Evolutionary conservation across 2,888 invertebrate species (phyloP), one percentile per base, ranked within the genome.

Genomic region (Cephus pygmeus): DNA sequence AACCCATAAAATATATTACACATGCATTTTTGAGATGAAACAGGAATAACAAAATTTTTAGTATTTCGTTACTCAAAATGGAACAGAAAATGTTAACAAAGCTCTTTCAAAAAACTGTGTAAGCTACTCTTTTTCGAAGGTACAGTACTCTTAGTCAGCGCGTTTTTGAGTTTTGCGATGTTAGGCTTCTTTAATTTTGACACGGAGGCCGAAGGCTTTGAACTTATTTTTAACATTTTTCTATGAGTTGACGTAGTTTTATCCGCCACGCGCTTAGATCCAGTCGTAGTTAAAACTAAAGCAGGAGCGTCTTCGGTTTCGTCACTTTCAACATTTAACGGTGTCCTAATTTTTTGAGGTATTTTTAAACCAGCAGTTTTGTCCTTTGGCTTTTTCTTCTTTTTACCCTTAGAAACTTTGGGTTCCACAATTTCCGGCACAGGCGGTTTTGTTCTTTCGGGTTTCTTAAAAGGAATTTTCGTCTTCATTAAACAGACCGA

Each of bases 291-390:
- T 82, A 33, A 75, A 84, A 75, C 81, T 82, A 34, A 80, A 82
- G 69, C 81, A 12, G 0, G 11, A 83, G 40, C 78, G 81, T 71
- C 75, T 15, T 40, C 15, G 36, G 4, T 40, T 40, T 40, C 36
- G 4, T 40, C 36, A 80, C 78, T 79, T 80, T 76, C 80, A 76
- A 79, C n/a, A 34, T 77, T 69, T n/a, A 79, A 69, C 11, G 76
- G 36, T 40, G 69, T 76, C 79, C 69, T 79, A 69, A 68, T 40
- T 1, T 34, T 31, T 33, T n/a, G 35, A n/a, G 86, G 83, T 81
- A 89, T 78, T 78, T 91, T 91, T 75, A 93, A 88, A 71, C 92
- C 92, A 77, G 92, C 92, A 76, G 90, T 92, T 85, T 87, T 91
- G 80, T 92, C 92, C 81, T 88, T 92, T 30, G 83, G 87, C 74